phyloP scores from a whole-genome alignment of 2,797 vertebrate species.

The Rousettus madagascariensis region DNA sequence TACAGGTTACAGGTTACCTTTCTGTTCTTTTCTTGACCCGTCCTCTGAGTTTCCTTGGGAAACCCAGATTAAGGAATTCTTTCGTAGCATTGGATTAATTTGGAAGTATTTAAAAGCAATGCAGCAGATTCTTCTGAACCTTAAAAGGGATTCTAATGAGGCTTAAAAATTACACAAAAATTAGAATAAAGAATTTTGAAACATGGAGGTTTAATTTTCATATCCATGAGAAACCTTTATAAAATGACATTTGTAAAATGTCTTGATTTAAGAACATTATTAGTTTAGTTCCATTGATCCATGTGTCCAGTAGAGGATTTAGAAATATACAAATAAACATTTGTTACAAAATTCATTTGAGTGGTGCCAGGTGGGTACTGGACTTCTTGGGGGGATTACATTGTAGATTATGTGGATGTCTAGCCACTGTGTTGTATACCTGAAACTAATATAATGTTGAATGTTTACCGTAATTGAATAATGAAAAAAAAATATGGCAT shows the following conservation, averaged over 20 bases:
- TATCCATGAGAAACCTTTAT: not conserved
- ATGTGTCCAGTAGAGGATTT: not conserved
- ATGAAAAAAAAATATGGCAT: too few species aligned
- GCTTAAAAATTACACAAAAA: not conserved
- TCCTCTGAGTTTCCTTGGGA: not conserved
- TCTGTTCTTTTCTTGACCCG: not conserved
- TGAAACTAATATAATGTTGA: too few species aligned
- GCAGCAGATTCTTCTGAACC: not conserved
- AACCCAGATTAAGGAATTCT: constrained; percentile 12
- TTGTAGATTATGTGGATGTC: too few species aligned
- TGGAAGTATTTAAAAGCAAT: not conserved
- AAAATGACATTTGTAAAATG: constrained; percentile 14
- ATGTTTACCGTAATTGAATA: too few species aligned
- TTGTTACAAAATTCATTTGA: not conserved
- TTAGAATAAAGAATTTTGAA: constrained; percentile 38
- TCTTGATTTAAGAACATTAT: not conserved
- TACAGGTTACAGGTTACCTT: not conserved
- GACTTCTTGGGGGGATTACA: too few species aligned
- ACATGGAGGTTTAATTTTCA: not conserved
- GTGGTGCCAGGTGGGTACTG: too few species aligned
- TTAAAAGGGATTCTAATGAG: not conserved
- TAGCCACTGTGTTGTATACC: too few species aligned
- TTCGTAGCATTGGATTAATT: not conserved
- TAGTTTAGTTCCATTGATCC: not conserved
- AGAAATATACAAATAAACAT: not conserved